Conservation (phyloP, 2,113 vertebrate species). For the Callithrix jacchus region DNA sequence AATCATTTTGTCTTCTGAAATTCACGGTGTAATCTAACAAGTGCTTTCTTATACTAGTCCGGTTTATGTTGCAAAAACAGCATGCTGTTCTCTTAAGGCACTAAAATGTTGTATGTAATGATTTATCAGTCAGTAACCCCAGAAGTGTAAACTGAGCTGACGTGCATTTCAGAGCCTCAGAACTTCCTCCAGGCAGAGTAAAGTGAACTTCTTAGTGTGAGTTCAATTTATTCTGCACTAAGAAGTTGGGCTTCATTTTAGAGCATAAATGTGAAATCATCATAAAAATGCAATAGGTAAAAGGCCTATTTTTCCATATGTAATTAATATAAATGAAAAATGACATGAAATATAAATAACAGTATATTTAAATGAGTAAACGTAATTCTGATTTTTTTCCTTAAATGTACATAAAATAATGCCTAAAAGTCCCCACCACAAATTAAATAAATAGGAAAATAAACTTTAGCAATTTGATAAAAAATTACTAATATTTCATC, state of each 20-base stretch:
- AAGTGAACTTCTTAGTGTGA: not conserved
- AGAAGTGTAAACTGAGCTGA: conserved; percentile 1
- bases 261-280: not conserved
- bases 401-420: conserved; percentile 7
- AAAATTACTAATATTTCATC: not conserved
- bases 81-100: conserved; percentile 41
- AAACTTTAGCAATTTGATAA: not conserved
- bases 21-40: not conserved
- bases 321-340: not conserved
- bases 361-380: not conserved
- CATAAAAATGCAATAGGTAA: not conserved
- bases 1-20: rapidly evolving
- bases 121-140: conserved; percentile 35
- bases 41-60: not conserved
- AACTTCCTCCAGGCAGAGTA: conserved; percentile 18
- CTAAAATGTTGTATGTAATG: not conserved
- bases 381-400: not conserved
- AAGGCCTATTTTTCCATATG: not conserved
- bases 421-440: not conserved
- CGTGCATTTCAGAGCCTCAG: not conserved
- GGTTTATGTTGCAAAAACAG: not conserved
- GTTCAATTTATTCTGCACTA: not conserved
- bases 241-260: not conserved
- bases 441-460: not conserved
- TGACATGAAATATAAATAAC: not conserved